Conservation (phyloP, 2,797 vertebrate species). For the Myripristis murdjan region DNA sequence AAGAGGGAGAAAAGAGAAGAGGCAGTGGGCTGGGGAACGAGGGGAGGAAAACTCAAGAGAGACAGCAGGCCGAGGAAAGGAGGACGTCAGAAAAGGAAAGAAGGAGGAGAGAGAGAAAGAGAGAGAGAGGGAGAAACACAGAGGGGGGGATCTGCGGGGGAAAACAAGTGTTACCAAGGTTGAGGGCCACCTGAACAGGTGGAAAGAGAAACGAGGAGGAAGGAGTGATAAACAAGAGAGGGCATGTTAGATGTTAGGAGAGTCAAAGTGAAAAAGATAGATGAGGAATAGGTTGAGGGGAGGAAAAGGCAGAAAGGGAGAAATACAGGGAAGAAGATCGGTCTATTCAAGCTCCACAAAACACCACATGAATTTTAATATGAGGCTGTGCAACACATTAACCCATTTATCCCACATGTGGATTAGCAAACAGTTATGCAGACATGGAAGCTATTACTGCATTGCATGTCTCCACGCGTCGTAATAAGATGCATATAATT, state of each 20-base stretch:
- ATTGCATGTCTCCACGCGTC: too few species aligned
- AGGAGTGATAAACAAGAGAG: slow-evolving; percentile 30
- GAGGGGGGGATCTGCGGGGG: slow-evolving; percentile 34
- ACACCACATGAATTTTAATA: slow-evolving; percentile 46
- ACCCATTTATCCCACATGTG: slow-evolving; percentile 20
- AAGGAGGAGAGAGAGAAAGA: slow-evolving; percentile 19
- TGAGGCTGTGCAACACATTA: background rate
- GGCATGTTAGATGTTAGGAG: slow-evolving; percentile 4
- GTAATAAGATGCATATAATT: too few species aligned
- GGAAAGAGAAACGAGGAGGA: slow-evolving; percentile 12
- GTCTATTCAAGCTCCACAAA: slow-evolving; percentile 11
- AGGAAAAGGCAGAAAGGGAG: slow-evolving; percentile 5
- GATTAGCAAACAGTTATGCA: background rate
- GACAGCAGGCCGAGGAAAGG: slow-evolving; percentile 25
- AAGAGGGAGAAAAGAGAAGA: too few species aligned
- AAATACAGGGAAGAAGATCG: slow-evolving; percentile 7
- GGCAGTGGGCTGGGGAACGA: slow-evolving; percentile 26
- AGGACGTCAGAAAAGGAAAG: slow-evolving; percentile 34
- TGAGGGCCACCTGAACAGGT: slow-evolving; percentile 25
- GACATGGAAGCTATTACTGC: too few species aligned
- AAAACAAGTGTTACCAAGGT: slow-evolving; percentile 41
- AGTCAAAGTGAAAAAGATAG: slow-evolving; percentile 12
- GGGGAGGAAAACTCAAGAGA: slow-evolving; percentile 34
- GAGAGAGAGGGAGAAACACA: slow-evolving; percentile 6
- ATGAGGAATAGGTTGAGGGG: too few species aligned